Evolutionary conservation across 2,797 vertebrate species (phyloP).

Genomic region (Protonibea diacanthus): DNA sequence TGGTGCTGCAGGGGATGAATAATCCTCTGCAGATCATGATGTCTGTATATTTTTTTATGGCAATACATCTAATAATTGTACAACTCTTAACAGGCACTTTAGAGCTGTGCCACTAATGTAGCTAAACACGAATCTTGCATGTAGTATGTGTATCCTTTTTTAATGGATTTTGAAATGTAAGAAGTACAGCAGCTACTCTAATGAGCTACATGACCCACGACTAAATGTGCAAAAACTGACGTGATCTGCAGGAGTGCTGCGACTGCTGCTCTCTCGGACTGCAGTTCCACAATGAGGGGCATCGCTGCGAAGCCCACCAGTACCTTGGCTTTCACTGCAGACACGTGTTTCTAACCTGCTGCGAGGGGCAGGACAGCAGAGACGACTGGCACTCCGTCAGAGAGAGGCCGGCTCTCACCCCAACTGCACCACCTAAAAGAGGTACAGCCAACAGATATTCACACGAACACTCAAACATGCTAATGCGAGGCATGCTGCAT

Average conservation of each 20-base stretch:
- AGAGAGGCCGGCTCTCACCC: constrained; percentile 80
- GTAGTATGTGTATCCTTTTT: background rate
- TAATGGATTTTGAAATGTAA: background rate
- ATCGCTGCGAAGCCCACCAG: constrained; percentile 86
- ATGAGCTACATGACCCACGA: constrained; percentile 5
- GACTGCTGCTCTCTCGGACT: constrained; percentile 93
- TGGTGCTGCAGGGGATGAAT: background rate
- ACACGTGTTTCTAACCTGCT: constrained; percentile 91
- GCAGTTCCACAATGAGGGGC: constrained; percentile 83
- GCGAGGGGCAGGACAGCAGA: constrained; percentile 84
- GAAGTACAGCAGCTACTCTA: background rate
- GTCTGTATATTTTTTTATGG: too few relatives aligned
- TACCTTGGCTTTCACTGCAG: constrained; percentile 92
- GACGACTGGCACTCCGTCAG: constrained; percentile 82
- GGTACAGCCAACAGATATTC: constrained; percentile 77
- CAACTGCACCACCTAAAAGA: constrained; percentile 83
- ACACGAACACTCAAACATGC: constrained; percentile 18
- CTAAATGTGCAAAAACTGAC: constrained; percentile 4
- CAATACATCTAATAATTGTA: background rate
- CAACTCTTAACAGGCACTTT: background rate
- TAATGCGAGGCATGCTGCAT: background rate
- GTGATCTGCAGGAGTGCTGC: constrained; percentile 90
- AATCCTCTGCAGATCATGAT: background rate
- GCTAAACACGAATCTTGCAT: background rate
- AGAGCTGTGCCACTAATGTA: background rate